A percentile compares a stretch with the other conserved stretches of the same genome.
Evolutionary conservation across 2,113 vertebrate genomes (phyloP).

Genomic region (Nesogale talazaci): DNA sequence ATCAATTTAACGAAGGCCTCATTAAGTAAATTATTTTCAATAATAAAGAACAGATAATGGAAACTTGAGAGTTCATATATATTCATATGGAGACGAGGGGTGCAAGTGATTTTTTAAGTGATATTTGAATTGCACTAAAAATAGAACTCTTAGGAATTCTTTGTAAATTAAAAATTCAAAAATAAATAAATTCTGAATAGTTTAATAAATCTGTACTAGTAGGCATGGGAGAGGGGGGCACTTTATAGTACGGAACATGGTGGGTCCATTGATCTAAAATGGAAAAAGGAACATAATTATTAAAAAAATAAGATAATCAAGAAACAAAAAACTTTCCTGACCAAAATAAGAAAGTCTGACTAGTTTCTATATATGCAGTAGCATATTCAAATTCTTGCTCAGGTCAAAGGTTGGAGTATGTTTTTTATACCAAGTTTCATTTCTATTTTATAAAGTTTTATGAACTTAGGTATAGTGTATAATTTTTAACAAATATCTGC

Average conservation of each 20-base stretch:
- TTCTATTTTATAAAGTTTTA: background rate
- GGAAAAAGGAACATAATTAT: constrained; percentile 49
- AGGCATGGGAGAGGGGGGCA: too few species aligned
- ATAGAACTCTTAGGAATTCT: constrained; percentile 17
- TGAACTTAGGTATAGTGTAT: background rate
- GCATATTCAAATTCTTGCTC: constrained; percentile 47
- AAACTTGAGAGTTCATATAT: background rate
- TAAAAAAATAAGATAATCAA: constrained; percentile 31
- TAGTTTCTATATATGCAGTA: constrained; percentile 44
- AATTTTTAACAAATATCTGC: constrained; percentile 23
- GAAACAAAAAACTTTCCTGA: constrained; percentile 20
- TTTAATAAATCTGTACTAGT: constrained; percentile 30
- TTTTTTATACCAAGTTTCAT: constrained; percentile 32
- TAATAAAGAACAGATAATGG: constrained; percentile 14
- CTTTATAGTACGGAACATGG: background rate
- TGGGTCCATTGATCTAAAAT: background rate
- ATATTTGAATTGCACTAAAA: constrained; percentile 44
- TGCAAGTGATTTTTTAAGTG: background rate
- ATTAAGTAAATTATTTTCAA: background rate
- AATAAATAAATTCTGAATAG: background rate
- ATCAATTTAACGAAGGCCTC: constrained; percentile 27
- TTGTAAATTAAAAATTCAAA: constrained; percentile 28
- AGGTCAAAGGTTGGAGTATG: constrained; percentile 40
- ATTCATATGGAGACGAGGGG: background rate
- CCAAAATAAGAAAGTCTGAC: background rate